phyloP scores from a whole-genome alignment of 2,113 vertebrate genomes.

The Setophaga petechia region DNA sequence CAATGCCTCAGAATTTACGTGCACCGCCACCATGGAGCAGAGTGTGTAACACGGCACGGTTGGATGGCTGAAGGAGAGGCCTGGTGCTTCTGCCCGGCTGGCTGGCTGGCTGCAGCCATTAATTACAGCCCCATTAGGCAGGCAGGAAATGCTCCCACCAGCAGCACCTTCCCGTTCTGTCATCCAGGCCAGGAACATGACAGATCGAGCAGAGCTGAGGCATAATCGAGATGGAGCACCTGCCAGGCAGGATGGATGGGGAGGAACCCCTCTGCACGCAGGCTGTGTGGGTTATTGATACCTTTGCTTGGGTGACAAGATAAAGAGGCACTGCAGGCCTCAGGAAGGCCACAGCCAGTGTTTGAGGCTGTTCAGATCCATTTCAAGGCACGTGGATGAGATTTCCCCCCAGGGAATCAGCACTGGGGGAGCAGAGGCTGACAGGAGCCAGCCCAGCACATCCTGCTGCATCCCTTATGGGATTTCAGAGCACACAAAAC shows the following conservation, averaged over 20 bases:
- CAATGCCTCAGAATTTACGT: neutral
- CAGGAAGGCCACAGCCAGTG: neutral
- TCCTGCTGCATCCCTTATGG: neutral
- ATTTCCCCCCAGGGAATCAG: neutral
- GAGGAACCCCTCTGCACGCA: neutral
- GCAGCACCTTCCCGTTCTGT: neutral
- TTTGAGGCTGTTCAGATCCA: neutral
- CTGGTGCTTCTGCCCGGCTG: neutral
- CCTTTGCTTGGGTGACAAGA: neutral
- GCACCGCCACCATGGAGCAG: fast-evolving
- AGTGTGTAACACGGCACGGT: neutral
- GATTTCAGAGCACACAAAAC: neutral
- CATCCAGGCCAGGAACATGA: neutral
- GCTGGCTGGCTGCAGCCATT: neutral
- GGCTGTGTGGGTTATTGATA: neutral
- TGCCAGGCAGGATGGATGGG: neutral
- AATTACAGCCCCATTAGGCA: neutral
- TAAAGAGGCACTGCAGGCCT: neutral
- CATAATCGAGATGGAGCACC: neutral
- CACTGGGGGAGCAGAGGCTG: neutral
- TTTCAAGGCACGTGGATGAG: neutral
- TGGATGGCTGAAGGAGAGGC: neutral
- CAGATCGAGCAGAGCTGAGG: neutral
- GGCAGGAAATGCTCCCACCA: neutral
- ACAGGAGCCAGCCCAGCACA: neutral